Conservation (phyloP, 2,797 vertebrate genomes). For the Oreochromis grahami region DNA sequence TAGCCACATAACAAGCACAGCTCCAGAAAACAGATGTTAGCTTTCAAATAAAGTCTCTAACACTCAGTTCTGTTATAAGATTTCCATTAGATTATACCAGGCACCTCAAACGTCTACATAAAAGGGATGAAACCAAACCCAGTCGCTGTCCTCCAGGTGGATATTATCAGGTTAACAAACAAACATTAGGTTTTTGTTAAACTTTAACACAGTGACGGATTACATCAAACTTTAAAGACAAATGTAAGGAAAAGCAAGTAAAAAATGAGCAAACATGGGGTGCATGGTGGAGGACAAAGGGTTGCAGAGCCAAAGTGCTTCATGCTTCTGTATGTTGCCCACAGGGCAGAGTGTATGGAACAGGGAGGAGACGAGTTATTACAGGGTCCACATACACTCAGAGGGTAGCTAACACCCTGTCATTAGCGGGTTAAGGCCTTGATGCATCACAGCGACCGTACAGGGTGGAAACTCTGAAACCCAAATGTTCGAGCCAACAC, state of each 20-base stretch:
- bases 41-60: not conserved
- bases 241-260: not conserved
- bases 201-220: not conserved
- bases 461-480: slow-evolving; percentile 7
- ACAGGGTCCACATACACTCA: slow-evolving; percentile 2
- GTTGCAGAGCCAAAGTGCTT: not conserved
- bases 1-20: not conserved
- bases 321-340: not conserved
- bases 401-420: slow-evolving; percentile 38
- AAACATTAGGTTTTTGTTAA: accelerated
- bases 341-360: not conserved
- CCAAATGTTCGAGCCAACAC: not conserved
- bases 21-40: not conserved
- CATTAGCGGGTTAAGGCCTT: slow-evolving; percentile 36
- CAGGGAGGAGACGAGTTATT: slow-evolving; percentile 33
- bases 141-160: not conserved
- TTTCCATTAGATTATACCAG: not conserved
- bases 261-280: not conserved
- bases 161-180: not conserved
- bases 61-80: not conserved
- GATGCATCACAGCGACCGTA: not conserved
- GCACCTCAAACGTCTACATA: not conserved
- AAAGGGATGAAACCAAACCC: not conserved
- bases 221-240: not conserved
- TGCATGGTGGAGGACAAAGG: not conserved